phyloP scores from a whole-genome alignment of 2,888 invertebrate species.

The Caenorhabditis macrosperma region DNA sequence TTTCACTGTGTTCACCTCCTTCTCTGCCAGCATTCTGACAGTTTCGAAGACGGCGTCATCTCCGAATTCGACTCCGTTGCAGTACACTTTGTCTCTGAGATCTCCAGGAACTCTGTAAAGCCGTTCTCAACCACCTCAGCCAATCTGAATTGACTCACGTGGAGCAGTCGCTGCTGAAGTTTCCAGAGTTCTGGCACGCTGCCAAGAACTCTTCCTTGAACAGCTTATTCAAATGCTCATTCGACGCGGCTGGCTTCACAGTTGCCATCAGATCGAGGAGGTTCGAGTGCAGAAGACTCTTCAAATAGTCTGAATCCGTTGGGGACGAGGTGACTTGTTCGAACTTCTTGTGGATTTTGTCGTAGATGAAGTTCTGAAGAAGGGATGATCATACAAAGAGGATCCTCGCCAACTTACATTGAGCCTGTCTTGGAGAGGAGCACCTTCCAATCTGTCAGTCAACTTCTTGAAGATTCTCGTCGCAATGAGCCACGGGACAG shows the following conservation, averaged over 20 bases:
- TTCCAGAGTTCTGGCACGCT: slow-evolving; percentile 26
- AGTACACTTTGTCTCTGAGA: slow-evolving; percentile 64
- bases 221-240: slow-evolving; percentile 27
- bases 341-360: slow-evolving; percentile 43
- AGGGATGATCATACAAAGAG: too few species aligned
- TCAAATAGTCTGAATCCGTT: slow-evolving; percentile 28
- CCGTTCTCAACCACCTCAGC: neutral
- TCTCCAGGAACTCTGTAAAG: slow-evolving; percentile 66
- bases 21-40: slow-evolving; percentile 44
- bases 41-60: slow-evolving; percentile 59
- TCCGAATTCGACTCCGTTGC: slow-evolving; percentile 66
- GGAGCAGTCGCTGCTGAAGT: slow-evolving; percentile 62
- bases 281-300: slow-evolving; percentile 17
- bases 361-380: slow-evolving; percentile 50
- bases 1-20: slow-evolving; percentile 40
- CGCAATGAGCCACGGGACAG: slow-evolving; percentile 55
- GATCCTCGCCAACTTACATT: slow-evolving; percentile 20
- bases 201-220: slow-evolving; percentile 49
- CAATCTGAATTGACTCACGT: too few species aligned
- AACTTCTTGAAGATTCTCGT: slow-evolving; percentile 36
- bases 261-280: slow-evolving; percentile 49
- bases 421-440: slow-evolving; percentile 43
- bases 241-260: slow-evolving; percentile 52
- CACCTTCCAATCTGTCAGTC: slow-evolving; percentile 44
- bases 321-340: slow-evolving; percentile 24